These are phyloP conservation scores for Neomicropteryx cornuta DNA, from an alignment of 1,140 invertebrate genomes.

Conservation along the genomic window DNA sequence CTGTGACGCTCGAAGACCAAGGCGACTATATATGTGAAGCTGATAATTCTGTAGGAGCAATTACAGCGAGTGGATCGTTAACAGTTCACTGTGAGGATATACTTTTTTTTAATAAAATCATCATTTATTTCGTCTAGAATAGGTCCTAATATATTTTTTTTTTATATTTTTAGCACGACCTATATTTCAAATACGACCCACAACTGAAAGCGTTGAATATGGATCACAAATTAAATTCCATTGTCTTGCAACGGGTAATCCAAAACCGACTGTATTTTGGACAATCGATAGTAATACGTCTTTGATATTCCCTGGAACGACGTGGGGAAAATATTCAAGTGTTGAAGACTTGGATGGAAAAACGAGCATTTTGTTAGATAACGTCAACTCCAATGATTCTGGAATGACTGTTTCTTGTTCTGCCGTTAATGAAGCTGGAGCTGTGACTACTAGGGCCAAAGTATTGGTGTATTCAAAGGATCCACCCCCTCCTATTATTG, in stretches of 20 bases:
- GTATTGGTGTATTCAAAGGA: constrained; percentile 66
- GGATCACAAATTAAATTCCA: constrained; percentile 53
- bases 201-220: constrained; percentile 55
- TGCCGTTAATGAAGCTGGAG: constrained; percentile 71
- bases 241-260: constrained; percentile 55
- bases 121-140: too few relatives aligned
- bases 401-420: constrained; percentile 63
- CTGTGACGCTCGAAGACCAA: constrained; percentile 64
- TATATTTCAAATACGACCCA: too few relatives aligned
- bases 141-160: too few relatives aligned
- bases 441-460: constrained; percentile 60
- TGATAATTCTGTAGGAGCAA: constrained; percentile 74
- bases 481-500: constrained; percentile 81
- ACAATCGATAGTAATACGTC: constrained; percentile 62
- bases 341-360: constrained; percentile 46
- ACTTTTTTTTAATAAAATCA: too few relatives aligned
- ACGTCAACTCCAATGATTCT: constrained; percentile 49
- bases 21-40: constrained; percentile 89
- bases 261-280: constrained; percentile 65
- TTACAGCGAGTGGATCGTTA: constrained; percentile 68
- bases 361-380: constrained; percentile 47
- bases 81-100: constrained; percentile 72
- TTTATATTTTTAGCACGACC: too few relatives aligned
- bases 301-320: constrained; percentile 56
- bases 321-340: constrained; percentile 46